Percentiles rank a stretch among this genome's conserved stretches.
phyloP scores from a whole-genome alignment of 2,797 vertebrate genomes.

The Uromys caudimaculatus region DNA sequence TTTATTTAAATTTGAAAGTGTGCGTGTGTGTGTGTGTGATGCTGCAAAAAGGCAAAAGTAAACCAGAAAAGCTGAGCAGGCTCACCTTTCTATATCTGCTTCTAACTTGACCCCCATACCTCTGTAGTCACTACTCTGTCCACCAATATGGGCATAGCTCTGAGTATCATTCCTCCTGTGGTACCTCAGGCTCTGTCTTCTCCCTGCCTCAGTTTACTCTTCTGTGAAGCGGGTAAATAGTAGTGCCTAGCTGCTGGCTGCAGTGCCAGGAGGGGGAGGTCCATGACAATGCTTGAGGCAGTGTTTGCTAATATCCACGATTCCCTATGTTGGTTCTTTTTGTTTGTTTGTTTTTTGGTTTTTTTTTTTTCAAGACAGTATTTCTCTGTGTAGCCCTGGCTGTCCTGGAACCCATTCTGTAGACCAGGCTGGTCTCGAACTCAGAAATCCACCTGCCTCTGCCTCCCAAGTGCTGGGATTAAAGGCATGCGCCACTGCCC shows the following conservation, averaged over 20 bases:
- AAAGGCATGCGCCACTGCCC: no score
- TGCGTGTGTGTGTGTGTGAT: not conserved
- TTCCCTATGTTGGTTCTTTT: no score
- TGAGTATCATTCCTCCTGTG: no score
- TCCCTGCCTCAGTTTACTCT: not conserved
- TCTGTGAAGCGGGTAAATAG: no score
- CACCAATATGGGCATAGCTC: not conserved
- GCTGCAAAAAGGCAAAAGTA: not conserved
- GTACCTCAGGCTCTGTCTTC: no score
- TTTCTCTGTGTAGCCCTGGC: no score
- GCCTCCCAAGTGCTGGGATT: no score
- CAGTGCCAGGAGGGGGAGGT: fast-evolving
- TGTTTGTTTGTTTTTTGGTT: no score
- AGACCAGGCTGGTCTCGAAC: no score
- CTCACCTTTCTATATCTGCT: not conserved
- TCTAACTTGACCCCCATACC: not conserved
- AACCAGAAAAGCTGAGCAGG: not conserved
- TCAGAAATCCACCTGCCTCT: no score
- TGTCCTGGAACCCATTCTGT: no score
- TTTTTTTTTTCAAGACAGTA: no score
- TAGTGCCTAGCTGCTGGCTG: not conserved
- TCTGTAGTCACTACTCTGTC: not conserved
- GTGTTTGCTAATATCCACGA: not conserved
- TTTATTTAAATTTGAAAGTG: not conserved
- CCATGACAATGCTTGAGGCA: not conserved